Evolutionary conservation across 2,113 vertebrate genomes (phyloP), one percentile per base, ranked within the genome.

Genomic region (Lethenteron camtschaticum): DNA sequence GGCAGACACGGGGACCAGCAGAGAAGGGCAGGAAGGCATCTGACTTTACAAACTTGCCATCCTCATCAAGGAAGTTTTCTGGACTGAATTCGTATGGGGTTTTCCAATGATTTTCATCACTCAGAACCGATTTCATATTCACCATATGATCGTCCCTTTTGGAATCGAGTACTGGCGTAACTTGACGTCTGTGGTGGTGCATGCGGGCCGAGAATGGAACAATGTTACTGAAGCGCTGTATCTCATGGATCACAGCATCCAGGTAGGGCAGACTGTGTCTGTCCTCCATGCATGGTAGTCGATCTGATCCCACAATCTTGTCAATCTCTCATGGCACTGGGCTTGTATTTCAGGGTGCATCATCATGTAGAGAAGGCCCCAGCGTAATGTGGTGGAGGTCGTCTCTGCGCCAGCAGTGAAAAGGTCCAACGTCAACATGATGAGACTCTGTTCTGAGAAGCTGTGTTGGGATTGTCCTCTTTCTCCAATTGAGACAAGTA

Each of bases 21-120:
- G 85, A 88, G 78, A 94, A 94, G 9, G 86, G 84, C 70, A 90
- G 71, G 75, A 91, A 91, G 71, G 82, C 78, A 2, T 89, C 86
- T 69, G 73, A 79, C 73, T 77, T 85, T 71, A 79, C 79, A 74
- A 90, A 86, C 71, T 79, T 80, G 68, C 86, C 83, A 8, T 86
- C 78, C 68, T 77, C 73, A 73, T 89, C 83, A 79, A 90, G 77
- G 75, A 92, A 92, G 74, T 90, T 87, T 57, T 79, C 80, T 0
- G 87, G 87, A 73, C 87, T 89, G 78, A 90, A 90, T 2, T 69
- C 76, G 70, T 85, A 75, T 1, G 86, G 83, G 11, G 82, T 87
- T 60, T 77, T 80, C 85, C 86, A 89, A 72, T 85, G 82, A 0
- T 75, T 73, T 18, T 83, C 82, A 76, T 90, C 88, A 2, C 76